A percentile compares a stretch with the other conserved stretches of the same genome.
These are phyloP conservation scores for Drosophila ogumai DNA, from an alignment of 1,140 invertebrate genomes.

Conservation along the genomic window DNA sequence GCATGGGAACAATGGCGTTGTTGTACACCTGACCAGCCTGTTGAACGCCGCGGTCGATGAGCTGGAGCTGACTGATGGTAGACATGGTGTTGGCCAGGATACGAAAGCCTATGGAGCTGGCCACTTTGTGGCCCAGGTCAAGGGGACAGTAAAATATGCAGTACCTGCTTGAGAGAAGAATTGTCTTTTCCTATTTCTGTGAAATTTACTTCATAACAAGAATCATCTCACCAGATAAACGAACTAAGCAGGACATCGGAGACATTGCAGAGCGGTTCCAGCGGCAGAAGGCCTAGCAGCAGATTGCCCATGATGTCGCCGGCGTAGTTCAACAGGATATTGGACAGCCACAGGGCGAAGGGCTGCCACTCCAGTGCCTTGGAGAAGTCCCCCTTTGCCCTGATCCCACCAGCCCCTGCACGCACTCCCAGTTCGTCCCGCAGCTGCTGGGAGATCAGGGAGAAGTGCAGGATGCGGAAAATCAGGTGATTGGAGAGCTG, in stretches of 20 bases:
- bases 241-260: constrained; percentile 53
- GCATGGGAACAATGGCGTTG: constrained; percentile 57
- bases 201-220: neutral
- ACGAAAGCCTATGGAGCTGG: constrained; percentile 34
- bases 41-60: constrained; percentile 57
- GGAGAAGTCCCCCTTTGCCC: neutral
- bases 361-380: constrained; percentile 47
- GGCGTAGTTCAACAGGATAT: constrained; percentile 57
- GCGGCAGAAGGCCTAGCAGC: constrained; percentile 56
- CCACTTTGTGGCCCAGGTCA: constrained; percentile 42
- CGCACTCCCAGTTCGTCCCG: constrained; percentile 52
- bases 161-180: constrained; percentile 33
- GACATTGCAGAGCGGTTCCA: constrained; percentile 58
- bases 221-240: constrained; percentile 40
- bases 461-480: constrained; percentile 64
- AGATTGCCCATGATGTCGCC: constrained; percentile 67
- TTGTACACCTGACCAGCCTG: constrained; percentile 40
- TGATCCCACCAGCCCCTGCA: neutral
- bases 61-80: constrained; percentile 60
- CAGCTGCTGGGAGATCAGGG: constrained; percentile 57
- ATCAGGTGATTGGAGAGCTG: constrained; percentile 54
- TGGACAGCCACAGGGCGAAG: constrained; percentile 59
- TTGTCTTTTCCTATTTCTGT: neutral
- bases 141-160: constrained; percentile 64
- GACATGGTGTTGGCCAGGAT: constrained; percentile 45